Base-by-base conservation (phyloP, 2,888 invertebrate species). In the Amblyjoppa proteus region DNA sequence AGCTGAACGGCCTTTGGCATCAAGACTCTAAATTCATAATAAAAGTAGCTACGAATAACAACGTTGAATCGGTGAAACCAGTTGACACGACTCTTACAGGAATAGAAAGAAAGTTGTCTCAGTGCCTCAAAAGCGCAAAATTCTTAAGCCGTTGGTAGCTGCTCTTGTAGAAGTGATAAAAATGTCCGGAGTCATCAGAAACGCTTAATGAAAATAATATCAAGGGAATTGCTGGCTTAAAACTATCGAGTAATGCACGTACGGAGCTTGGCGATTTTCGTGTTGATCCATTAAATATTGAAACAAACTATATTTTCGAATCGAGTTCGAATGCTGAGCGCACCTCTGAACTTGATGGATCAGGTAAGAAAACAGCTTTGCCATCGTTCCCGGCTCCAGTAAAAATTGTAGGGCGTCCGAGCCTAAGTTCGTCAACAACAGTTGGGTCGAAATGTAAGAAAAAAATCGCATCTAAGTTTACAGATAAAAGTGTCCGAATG, bases 101-200 rank as follows among this genome's bases (percentile, higher is more conserved):
- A 34, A n/a, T 66, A 66, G 38, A 9, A 66, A 66, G 66, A 66
- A 66, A n/a, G 9, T 66, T 13, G 34, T 66, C 0, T 66, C 66
- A 6, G 66, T 66, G 7, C 66, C 66, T 38, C 66, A 66, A 38
- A 66, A 66, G 38, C 38, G 66, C 13, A 66, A 66, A 38, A 66
- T 66, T 38, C n/a, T 66, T 5, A 66, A 66, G n/a, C 66, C 66
- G 11, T 9, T 66, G n/a, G 38, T 38, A 13, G 66, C 34, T n/a
- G 66, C 11, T n/a, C 66, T 66, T 34, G 56, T 20, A 16, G 20
- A n/a, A 25, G 20, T 9, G 20, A 20, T 20, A 20, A 20, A 20
- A 20, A 20, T 20, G 20, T 56, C 25, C 0, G 4, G 3, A 56
- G 20, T 56, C 20, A 56, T 20, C 20, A 16, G 56, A 56, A 56